These are phyloP conservation scores for Cryptoleucopteryx plumbea DNA, from an alignment of 2,113 vertebrate species.

Conservation along the genomic window DNA sequence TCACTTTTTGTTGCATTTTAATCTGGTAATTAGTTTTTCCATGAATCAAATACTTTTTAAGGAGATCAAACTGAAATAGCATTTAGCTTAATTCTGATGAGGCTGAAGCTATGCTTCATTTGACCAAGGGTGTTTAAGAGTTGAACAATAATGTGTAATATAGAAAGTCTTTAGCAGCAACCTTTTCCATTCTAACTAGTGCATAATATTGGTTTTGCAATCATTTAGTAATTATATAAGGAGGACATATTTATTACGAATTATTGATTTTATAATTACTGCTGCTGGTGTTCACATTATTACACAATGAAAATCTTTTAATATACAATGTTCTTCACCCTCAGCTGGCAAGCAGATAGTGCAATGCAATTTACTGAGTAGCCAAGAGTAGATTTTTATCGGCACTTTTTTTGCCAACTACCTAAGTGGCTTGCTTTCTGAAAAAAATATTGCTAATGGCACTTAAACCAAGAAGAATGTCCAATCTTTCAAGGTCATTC, in stretches of 20 bases:
- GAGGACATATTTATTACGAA: conserved; percentile 83
- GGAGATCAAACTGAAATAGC: conserved; percentile 53
- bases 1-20: conserved; percentile 49
- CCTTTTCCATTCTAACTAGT: conserved; percentile 74
- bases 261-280: conserved; percentile 85
- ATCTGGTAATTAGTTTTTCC: conserved; percentile 56
- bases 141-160: conserved; percentile 72
- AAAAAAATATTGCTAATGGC: conserved; percentile 71
- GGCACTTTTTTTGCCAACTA: conserved; percentile 53
- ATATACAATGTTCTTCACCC: conserved; percentile 74
- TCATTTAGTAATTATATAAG: conserved; percentile 83
- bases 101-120: conserved; percentile 70
- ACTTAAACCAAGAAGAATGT: conserved; percentile 67
- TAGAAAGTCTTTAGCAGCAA: conserved; percentile 73
- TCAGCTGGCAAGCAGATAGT: conserved; percentile 68
- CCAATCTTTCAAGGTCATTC: conserved; percentile 71
- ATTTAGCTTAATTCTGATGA: conserved; percentile 68
- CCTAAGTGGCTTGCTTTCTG: conserved; percentile 68
- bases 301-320: conserved; percentile 80
- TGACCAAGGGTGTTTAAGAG: conserved; percentile 71
- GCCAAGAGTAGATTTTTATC: conserved; percentile 76
- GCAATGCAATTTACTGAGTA: conserved; percentile 73
- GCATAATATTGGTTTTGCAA: conserved; percentile 80
- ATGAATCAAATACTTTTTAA: conserved; percentile 65
- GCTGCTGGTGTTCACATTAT: conserved; percentile 75